Conservation (phyloP, 37 sponge, comb jelly and placozoan species). For the Agelas oroides region DNA sequence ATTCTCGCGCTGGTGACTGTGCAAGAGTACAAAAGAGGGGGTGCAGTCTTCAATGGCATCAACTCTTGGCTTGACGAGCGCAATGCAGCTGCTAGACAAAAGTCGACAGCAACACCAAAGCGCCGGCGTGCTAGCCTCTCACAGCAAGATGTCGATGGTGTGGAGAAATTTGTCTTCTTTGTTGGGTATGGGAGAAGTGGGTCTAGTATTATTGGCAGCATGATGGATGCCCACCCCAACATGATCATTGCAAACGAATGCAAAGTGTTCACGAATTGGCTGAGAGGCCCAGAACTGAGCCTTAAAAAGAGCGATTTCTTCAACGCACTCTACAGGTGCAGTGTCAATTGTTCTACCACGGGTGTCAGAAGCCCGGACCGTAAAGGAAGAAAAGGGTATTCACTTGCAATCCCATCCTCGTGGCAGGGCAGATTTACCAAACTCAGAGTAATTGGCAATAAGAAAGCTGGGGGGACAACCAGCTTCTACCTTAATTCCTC, state of each 20-base stretch:
- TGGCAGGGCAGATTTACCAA: conserved; percentile 43
- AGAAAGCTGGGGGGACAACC: conserved; percentile 6
- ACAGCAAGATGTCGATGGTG: conserved; percentile 11
- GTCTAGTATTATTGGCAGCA: conserved; percentile 63
- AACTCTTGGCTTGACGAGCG: too few species aligned
- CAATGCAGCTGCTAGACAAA: too few species aligned
- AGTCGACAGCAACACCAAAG: too few species aligned
- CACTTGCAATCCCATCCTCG: too few species aligned
- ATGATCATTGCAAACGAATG: conserved; percentile 58
- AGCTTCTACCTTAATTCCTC: not conserved
- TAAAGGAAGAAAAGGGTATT: too few species aligned
- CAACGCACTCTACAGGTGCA: too few species aligned
- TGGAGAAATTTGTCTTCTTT: conserved; percentile 65
- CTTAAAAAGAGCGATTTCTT: too few species aligned
- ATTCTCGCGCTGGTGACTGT: too few species aligned
- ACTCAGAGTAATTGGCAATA: conserved; percentile 38
- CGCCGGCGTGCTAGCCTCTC: not conserved
- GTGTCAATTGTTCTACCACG: too few species aligned
- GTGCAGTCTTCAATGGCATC: too few species aligned
- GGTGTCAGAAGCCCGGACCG: too few species aligned
- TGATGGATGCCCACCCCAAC: conserved; percentile 73
- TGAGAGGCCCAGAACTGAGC: not conserved
- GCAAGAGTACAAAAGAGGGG: too few species aligned
- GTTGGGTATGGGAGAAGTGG: conserved; percentile 69
- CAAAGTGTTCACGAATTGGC: conserved; percentile 28